phyloP scores from a whole-genome alignment of 2,113 vertebrate species.

The Fukomys damarensis region DNA sequence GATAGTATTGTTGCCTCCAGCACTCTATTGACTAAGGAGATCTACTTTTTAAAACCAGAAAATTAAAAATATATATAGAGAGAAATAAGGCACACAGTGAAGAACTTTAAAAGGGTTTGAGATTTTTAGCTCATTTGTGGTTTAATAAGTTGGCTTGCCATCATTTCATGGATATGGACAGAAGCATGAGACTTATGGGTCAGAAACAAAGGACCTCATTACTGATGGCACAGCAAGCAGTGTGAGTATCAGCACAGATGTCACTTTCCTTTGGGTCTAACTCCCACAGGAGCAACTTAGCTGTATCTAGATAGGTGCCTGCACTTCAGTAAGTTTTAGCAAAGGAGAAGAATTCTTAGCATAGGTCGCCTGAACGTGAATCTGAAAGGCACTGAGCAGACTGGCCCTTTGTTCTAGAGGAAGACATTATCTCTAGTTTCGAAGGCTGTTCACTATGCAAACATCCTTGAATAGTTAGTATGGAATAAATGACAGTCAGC shows the following conservation, averaged over 20 bases:
- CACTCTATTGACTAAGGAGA: not conserved
- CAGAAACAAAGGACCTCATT: not conserved
- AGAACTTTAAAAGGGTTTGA: not conserved
- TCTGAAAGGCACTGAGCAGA: not conserved
- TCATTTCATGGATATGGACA: not conserved
- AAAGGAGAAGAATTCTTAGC: not conserved
- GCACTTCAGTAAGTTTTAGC: not conserved
- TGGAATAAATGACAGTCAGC: not conserved
- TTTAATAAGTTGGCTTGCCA: not conserved
- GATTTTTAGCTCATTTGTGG: not conserved
- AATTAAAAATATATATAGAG: not conserved
- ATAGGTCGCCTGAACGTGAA: not conserved
- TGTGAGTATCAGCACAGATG: not conserved
- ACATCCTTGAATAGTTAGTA: not conserved
- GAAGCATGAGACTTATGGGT: not conserved
- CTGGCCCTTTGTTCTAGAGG: not conserved
- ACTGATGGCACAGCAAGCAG: not conserved
- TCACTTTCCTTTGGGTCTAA: not conserved
- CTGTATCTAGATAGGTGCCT: not conserved
- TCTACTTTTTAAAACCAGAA: conserved; percentile 23
- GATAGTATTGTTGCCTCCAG: not conserved
- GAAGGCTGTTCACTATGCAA: not conserved
- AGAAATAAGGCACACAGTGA: not conserved
- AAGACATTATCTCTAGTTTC: not conserved
- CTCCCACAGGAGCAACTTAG: not conserved